Evolutionary conservation across 2,888 invertebrate species (phyloP), one percentile per base, ranked within the genome.

Genomic region (Scrobipalpa atriplicella): DNA sequence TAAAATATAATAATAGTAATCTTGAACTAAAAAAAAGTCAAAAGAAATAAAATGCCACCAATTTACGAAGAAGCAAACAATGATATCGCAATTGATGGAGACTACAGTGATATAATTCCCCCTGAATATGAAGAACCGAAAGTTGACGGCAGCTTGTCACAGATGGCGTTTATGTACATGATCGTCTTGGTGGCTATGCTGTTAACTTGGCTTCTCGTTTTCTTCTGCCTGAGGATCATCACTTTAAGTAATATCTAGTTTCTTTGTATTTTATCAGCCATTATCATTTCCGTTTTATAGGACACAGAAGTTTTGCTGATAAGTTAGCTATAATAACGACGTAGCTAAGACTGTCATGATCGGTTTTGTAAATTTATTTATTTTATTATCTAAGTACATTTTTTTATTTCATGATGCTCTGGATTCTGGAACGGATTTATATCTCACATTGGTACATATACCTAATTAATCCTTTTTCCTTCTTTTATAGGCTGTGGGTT

Each of bases 141-240:
- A 7, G 67, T 64, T 10, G 71, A 80, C 0, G 62, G 71, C 0
- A 74, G 68, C 7, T 62, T 87, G 16, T 77, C 77, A 0, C 74
- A 87, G 29, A 83, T 90, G 81, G 83, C 88, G 0, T 82, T 90
- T 56, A 91, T 88, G 89, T 92, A 92, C 67, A 79, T 86, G 79
- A 72, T 90, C 3, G 78, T 86, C 9, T 72, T 92, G 64, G 66
- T 90, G 0, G 75, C 70, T 3, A 83, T 92, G 84, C 74, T 92
- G 62, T 66, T 91, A 0, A 73, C 80, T 0, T 92, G 92, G 92
- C 72, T 91, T 0, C 13, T 89, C 2, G 70, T 90, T 60, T 91
- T 85, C 80, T 86, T 86, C 77, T 86, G 86, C 38, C 75, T 92
- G 0, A 77, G 90, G 76, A 74, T 89, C 5, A 75, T 89, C 21